These are phyloP conservation scores for Columba livia DNA, from an alignment of 2,113 vertebrate species.

Conservation along the genomic window DNA sequence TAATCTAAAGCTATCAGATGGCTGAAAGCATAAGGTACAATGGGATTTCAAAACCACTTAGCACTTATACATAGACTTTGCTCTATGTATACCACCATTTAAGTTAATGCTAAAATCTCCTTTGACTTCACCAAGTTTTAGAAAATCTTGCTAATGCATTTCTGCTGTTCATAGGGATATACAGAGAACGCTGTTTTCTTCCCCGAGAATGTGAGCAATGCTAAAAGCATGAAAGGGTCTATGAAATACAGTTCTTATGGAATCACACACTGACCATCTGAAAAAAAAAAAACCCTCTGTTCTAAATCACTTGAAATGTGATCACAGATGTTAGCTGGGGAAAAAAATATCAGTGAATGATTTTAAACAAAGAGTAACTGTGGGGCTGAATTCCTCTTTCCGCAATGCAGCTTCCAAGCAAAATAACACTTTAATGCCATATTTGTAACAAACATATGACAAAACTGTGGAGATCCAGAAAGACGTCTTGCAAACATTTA, in stretches of 20 bases:
- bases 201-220: not conserved
- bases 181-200: not conserved
- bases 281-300: not conserved
- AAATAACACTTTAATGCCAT: not conserved
- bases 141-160: not conserved
- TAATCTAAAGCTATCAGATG: not conserved
- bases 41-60: conserved; percentile 9
- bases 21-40: not conserved
- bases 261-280: not conserved
- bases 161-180: not conserved
- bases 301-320: not conserved
- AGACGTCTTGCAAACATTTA: not conserved
- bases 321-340: not conserved
- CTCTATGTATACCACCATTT: not conserved
- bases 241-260: not conserved
- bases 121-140: not conserved
- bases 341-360: not conserved
- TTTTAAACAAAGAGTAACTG: conserved; percentile 12
- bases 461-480: not conserved
- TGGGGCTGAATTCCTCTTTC: not conserved
- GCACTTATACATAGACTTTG: not conserved
- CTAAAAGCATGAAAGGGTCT: not conserved
- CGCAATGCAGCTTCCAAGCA: not conserved
- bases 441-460: not conserved
- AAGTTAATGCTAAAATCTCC: not conserved